Evolutionary conservation across 1,140 invertebrate species (phyloP), one percentile per base, ranked within the genome.

Genomic region (Achatina immaculata): DNA sequence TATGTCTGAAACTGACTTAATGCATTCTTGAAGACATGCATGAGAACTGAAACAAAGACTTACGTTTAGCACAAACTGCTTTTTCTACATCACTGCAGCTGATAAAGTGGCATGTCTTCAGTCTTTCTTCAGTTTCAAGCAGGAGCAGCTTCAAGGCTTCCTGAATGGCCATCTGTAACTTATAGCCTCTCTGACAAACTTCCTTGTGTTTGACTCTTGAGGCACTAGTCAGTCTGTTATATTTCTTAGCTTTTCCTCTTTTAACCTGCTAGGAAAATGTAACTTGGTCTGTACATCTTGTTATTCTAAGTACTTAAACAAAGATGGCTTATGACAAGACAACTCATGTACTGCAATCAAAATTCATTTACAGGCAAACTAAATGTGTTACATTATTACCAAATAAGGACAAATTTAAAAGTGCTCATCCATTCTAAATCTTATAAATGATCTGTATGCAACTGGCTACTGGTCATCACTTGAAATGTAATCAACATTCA

Each of bases 81-180:
- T n/a, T n/a, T n/a, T n/a, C n/a, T n/a, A n/a, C n/a, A n/a, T n/a
- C n/a, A n/a, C n/a, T n/a, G n/a, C n/a, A n/a, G n/a, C n/a, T 38
- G 40, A 43, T 36, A 78, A 78, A 78, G n/a, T 40, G 24, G 40
- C 76, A 78, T 40, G 58, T 66, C 34, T 78, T 78, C 34, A 78
- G 40, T 28, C 76, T 78, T 45, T 36, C 62, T 36, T 68, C 65
- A 28, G 31, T 19, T 36, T 34, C 40, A 2, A 78, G 36, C 19
- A 62, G 62, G 21, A 78, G 43, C 65, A 68, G 31, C 7, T 31
- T 21, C 40, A 78, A 21, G 31, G 76, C 76, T 43, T 78, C 76
- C 7, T 40, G 6, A 36, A 78, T 68, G 21, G 76, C 58, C 43
- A 45, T 24, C 14, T 78, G 36, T 36, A 78, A 42, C 31, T 58